A percentile compares a stretch with the other conserved stretches of the same genome.
Conservation (phyloP, 1,140 invertebrate species). For the Venturia canescens region DNA sequence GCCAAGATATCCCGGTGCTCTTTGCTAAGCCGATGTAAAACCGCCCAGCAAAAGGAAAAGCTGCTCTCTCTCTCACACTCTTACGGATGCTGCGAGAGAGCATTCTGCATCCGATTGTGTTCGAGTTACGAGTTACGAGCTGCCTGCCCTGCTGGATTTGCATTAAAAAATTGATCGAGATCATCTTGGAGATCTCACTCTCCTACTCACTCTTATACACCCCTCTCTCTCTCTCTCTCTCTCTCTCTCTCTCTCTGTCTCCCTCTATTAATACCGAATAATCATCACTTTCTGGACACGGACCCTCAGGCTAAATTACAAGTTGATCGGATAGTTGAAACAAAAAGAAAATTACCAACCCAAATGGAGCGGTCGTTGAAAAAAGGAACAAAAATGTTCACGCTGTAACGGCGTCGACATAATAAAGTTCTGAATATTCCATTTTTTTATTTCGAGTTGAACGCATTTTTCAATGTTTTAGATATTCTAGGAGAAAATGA, state of each 20-base stretch:
- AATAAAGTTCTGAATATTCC: too few relatives aligned
- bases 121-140: conserved; percentile 44
- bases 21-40: conserved; percentile 42
- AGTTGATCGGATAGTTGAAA: neutral
- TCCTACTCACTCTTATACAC: neutral
- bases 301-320: neutral
- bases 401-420: too few relatives aligned
- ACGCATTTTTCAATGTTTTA: too few relatives aligned
- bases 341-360: neutral
- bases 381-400: too few relatives aligned
- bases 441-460: too few relatives aligned
- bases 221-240: neutral
- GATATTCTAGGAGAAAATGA: too few relatives aligned
- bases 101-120: conserved; percentile 39
- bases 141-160: conserved; percentile 20
- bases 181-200: conserved; percentile 39
- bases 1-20: conserved; percentile 44
- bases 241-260: neutral
- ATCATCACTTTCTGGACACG: conserved; percentile 2
- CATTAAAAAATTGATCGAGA: conserved; percentile 44
- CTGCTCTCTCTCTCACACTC: too few relatives aligned
- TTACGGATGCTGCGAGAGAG: neutral
- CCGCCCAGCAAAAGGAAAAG: conserved; percentile 31
- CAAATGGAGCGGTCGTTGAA: neutral
- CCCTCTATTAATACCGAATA: neutral